These are phyloP conservation scores for Oceanodroma leucorhoa DNA, from an alignment of 2,797 vertebrate genomes.

Conservation along the genomic window DNA sequence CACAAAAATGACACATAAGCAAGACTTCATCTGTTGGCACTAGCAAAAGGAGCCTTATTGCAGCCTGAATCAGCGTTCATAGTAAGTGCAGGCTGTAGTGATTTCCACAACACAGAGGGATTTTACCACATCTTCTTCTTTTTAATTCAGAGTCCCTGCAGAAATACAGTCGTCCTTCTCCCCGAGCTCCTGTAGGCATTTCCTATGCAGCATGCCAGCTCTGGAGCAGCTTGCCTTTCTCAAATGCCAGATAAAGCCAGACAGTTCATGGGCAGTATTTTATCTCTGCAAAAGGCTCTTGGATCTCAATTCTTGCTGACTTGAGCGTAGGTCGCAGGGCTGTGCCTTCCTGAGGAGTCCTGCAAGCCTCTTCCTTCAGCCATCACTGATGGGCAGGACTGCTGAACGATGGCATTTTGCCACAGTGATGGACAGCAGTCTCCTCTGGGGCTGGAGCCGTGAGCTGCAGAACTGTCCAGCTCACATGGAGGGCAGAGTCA, in stretches of 20 bases:
- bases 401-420: not conserved
- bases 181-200: not conserved
- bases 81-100: not conserved
- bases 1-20: not conserved
- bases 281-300: not conserved
- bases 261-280: not conserved
- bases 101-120: not conserved
- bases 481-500: rapidly evolving
- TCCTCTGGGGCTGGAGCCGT: rapidly evolving
- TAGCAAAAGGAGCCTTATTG: not conserved
- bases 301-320: not conserved
- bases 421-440: rapidly evolving
- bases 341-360: not conserved
- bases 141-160: not conserved
- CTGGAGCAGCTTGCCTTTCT: not conserved
- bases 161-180: not conserved
- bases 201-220: not conserved
- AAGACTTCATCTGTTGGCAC: not conserved
- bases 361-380: rapidly evolving
- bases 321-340: rapidly evolving
- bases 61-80: not conserved
- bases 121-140: not conserved
- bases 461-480: not conserved
- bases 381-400: not conserved
- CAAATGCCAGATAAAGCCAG: not conserved